phyloP scores from a whole-genome alignment of 2,888 invertebrate species.

The Auanema freiburgensis region DNA sequence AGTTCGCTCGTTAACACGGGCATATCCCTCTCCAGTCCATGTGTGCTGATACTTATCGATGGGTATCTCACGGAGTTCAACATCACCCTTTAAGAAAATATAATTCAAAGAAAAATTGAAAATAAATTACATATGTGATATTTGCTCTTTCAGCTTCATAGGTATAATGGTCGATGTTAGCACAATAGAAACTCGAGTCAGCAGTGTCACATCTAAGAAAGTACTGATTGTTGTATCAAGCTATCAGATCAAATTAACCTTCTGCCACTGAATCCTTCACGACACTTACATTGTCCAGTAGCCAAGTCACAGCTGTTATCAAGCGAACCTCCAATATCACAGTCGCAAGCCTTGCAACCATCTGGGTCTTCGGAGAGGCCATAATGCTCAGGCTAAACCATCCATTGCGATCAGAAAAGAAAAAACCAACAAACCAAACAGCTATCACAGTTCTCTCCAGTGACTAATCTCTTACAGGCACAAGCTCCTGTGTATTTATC shows the following conservation, averaged over 20 bases:
- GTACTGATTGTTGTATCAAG: too few species aligned
- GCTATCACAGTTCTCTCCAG: constrained; percentile 91
- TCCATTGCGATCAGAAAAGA: not conserved
- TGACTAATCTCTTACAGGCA: constrained; percentile 91
- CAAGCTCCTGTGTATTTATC: constrained; percentile 87
- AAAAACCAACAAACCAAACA: constrained; percentile 71
- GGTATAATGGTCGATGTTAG: constrained; percentile 81
- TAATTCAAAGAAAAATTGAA: not conserved
- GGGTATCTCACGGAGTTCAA: constrained; percentile 52
- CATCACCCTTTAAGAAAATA: constrained; percentile 34
- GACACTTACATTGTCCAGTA: constrained; percentile 84
- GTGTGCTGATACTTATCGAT: constrained; percentile 66
- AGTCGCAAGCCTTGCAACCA: constrained; percentile 91
- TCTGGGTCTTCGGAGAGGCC: constrained; percentile 87
- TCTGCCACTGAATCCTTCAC: constrained; percentile 66
- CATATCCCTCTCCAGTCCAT: constrained; percentile 92
- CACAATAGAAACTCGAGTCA: constrained; percentile 85
- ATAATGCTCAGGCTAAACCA: constrained; percentile 74
- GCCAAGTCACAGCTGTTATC: constrained; percentile 82
- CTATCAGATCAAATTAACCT: too few species aligned
- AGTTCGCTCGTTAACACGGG: constrained; percentile 82
- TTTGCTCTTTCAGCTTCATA: constrained; percentile 84
- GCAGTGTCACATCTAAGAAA: constrained; percentile 80
- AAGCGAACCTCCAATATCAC: constrained; percentile 89
- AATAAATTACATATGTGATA: constrained; percentile 28